Percentiles rank a stretch among this genome's conserved stretches.
phyloP scores from a whole-genome alignment of 2,113 vertebrate species.

The Spea bombifrons region DNA sequence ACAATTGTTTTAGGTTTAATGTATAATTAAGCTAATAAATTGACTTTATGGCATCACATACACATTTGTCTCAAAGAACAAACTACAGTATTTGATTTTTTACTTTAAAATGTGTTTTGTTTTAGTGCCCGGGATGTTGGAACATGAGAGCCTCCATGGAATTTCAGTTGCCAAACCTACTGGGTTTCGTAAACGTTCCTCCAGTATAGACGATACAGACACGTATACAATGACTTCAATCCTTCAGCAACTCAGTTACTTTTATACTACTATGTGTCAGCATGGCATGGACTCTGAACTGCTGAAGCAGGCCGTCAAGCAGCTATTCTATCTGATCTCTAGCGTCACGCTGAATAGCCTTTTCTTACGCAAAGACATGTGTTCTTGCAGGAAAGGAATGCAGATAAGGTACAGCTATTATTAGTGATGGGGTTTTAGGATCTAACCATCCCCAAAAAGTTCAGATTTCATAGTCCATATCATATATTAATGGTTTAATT shows the following conservation, averaged over 20 bases:
- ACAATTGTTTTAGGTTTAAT: too few relatives aligned
- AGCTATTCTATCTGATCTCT: slow-evolving; percentile 86
- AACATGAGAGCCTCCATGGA: slow-evolving; percentile 93
- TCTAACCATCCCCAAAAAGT: too few relatives aligned
- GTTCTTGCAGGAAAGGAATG: slow-evolving; percentile 97
- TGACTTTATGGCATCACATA: too few relatives aligned
- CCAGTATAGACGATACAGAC: slow-evolving; percentile 79
- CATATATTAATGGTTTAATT: too few relatives aligned
- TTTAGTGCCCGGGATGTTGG: slow-evolving; percentile 90
- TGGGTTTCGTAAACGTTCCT: slow-evolving; percentile 90
- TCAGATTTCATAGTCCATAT: too few relatives aligned
- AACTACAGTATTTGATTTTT: too few relatives aligned
- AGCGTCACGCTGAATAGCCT: slow-evolving; percentile 86
- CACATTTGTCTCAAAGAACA: too few relatives aligned
- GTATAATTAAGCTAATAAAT: too few relatives aligned
- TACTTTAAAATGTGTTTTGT: too few relatives aligned
- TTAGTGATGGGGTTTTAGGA: background rate
- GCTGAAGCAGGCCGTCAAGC: slow-evolving; percentile 78
- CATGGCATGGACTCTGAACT: slow-evolving; percentile 85
- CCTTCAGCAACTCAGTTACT: slow-evolving; percentile 83
- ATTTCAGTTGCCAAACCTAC: slow-evolving; percentile 94
- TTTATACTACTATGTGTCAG: slow-evolving; percentile 84
- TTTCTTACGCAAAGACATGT: slow-evolving; percentile 97
- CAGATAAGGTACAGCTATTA: slow-evolving; percentile 83
- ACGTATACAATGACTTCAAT: slow-evolving; percentile 84